Evolutionary conservation across 2,888 invertebrate genomes (phyloP).

Genomic region (Barypeithes pellucidus): DNA sequence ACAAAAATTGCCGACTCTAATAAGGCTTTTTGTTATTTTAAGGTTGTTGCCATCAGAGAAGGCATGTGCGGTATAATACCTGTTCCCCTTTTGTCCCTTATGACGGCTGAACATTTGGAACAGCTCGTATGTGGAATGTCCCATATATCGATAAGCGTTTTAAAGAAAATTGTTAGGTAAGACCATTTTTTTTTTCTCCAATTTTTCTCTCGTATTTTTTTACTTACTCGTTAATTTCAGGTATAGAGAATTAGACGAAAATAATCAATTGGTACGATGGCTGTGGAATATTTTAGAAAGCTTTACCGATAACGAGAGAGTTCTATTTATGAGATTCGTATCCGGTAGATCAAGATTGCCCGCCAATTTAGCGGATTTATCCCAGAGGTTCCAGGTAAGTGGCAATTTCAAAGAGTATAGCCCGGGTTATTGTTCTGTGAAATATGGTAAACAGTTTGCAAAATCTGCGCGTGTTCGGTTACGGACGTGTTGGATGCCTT

Average conservation of each 20-base stretch:
- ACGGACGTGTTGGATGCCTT: no score
- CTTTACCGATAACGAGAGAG: conserved; percentile 77
- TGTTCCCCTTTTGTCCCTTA: conserved; percentile 75
- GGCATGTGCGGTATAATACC: conserved; percentile 79
- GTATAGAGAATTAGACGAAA: conserved; percentile 78
- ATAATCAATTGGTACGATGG: conserved; percentile 76
- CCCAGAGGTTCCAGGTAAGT: conserved; percentile 77
- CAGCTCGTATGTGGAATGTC: conserved; percentile 78
- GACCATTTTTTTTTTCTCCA: no score
- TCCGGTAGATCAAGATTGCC: conserved; percentile 78
- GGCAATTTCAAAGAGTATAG: not conserved
- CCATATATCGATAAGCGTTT: conserved; percentile 74
- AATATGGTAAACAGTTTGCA: no score
- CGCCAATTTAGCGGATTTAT: conserved; percentile 77
- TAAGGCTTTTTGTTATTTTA: conserved; percentile 6
- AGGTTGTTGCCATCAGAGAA: conserved; percentile 74
- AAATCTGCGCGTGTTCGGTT: no score
- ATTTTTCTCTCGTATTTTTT: not conserved
- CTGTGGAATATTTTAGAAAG: conserved; percentile 77
- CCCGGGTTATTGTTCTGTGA: no score
- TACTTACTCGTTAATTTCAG: conserved; percentile 64
- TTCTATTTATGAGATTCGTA: conserved; percentile 79
- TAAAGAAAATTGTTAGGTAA: conserved; percentile 77
- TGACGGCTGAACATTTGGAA: conserved; percentile 76
- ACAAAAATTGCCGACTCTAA: no score